A percentile compares a stretch with the other conserved stretches of the same genome.
phyloP scores from a whole-genome alignment of 2,797 vertebrate species.

The Tapera naevia region DNA sequence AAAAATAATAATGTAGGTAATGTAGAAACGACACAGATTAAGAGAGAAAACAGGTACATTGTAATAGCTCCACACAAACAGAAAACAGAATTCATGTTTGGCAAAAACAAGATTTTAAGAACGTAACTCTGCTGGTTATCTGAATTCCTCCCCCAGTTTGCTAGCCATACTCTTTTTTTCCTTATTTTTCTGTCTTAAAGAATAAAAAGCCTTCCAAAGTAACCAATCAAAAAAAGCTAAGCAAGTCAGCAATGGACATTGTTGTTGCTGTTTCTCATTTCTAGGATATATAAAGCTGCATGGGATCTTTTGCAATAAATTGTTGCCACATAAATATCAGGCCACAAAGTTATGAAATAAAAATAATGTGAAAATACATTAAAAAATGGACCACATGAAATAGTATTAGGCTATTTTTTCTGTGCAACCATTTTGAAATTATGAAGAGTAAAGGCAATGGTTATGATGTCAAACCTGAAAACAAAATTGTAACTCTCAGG shows the following conservation, averaged over 20 bases:
- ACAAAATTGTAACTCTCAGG: not conserved
- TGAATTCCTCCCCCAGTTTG: not conserved
- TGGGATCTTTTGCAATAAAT: slow-evolving; percentile 10
- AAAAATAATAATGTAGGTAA: not conserved
- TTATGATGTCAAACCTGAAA: not conserved
- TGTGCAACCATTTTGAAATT: not conserved
- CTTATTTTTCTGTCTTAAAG: not conserved
- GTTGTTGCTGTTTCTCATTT: not conserved
- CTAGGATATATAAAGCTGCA: not conserved
- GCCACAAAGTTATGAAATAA: slow-evolving; percentile 5
- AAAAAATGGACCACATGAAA: not conserved
- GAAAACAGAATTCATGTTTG: not conserved
- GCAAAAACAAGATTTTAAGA: not conserved
- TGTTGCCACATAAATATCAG: slow-evolving; percentile 7
- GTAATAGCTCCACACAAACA: not conserved
- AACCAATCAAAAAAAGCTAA: not conserved
- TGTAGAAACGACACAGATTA: not conserved
- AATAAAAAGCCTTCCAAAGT: not conserved
- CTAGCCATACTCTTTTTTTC: not conserved
- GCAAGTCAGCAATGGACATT: not conserved
- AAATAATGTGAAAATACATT: not conserved
- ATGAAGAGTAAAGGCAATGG: slow-evolving; percentile 28
- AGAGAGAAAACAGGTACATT: not conserved
- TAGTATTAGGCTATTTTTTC: not conserved
- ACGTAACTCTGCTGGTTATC: not conserved